These are phyloP conservation scores for Cheilosia vernalis DNA, from an alignment of 2,888 invertebrate species.

Conservation along the genomic window DNA sequence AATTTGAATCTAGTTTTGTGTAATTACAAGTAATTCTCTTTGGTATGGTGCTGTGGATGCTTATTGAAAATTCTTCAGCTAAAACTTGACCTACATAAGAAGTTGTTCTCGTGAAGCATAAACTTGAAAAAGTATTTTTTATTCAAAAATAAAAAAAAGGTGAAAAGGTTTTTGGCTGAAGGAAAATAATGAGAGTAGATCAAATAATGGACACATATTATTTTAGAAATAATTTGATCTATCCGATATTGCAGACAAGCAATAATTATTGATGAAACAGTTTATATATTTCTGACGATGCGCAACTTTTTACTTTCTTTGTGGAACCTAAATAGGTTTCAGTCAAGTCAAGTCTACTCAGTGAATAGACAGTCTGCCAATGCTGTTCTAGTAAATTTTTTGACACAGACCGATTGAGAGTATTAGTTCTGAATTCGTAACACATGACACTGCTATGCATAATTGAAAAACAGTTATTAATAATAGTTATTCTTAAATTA, in stretches of 20 bases:
- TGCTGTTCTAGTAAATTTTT: background rate
- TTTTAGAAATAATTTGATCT: background rate
- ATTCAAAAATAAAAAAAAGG: background rate
- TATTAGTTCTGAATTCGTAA: background rate
- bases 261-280: background rate
- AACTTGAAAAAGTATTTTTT: background rate
- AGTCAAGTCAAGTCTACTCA: background rate
- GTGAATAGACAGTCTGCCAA: background rate
- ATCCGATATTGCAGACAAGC: background rate
- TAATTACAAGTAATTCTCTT: background rate
- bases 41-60: background rate
- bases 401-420: background rate
- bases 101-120: constrained; percentile 38
- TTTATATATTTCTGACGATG: background rate
- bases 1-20: background rate
- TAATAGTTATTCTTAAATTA: no score
- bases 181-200: no score
- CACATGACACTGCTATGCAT: no score
- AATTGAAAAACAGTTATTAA: no score
- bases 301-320: constrained; percentile 3
- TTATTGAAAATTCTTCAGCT: constrained; percentile 1
- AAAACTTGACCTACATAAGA: constrained; percentile 66
- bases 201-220: background rate
- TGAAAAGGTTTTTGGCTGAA: background rate
- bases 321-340: background rate